Evolutionary conservation across 2,888 invertebrate genomes (phyloP), one percentile per base, ranked within the genome.

Genomic region (Hirudinaria manillensis): DNA sequence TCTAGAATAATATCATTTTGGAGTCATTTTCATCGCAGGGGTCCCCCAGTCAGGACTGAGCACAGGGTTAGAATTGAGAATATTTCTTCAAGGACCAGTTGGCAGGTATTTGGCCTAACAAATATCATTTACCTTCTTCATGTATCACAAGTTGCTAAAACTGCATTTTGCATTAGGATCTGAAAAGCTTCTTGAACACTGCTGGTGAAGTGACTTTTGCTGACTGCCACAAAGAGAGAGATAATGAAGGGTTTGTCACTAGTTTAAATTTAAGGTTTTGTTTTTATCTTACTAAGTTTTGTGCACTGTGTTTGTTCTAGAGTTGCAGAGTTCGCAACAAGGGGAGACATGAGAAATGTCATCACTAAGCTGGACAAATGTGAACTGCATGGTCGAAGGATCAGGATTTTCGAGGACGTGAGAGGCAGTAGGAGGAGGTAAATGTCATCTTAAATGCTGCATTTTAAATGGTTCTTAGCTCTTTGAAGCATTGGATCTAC

Each of bases 321-420:
- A 21, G 66, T 76, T 34, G 76, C 72, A 24, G 76, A 76, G 53
- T 76, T 76, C 73, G 76, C 73, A n/a, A 72, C 76, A 24, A 19
- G 71, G 24, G 72, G 68, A 24, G 76, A 76, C 68, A 76, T 76
- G 76, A 76, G 73, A 38, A 76, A 72, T 66, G 76, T 73, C 34
- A 53, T 76, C 36, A 38, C 72, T 13, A 76, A 76, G 36, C 70
- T 76, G 32, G 76, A 76, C 70, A 65, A 66, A 32, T 66, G 67
- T 4, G 76, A 76, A 27, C 70, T 76, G n/a, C 72, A 72, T 55
- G 76, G 76, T 21, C 67, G 76, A 19, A 72, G 70, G 36, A 76
- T 76, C 70, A 45, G 73, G 21, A 72, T 76, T 24, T 67, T 24
- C 55, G 73, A 76, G 53, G 76, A 76, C 29, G 53, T 56, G n/a